Evolutionary conservation across 2,888 invertebrate species (phyloP), one percentile per base, ranked within the genome.

Genomic region (Helleia helle): DNA sequence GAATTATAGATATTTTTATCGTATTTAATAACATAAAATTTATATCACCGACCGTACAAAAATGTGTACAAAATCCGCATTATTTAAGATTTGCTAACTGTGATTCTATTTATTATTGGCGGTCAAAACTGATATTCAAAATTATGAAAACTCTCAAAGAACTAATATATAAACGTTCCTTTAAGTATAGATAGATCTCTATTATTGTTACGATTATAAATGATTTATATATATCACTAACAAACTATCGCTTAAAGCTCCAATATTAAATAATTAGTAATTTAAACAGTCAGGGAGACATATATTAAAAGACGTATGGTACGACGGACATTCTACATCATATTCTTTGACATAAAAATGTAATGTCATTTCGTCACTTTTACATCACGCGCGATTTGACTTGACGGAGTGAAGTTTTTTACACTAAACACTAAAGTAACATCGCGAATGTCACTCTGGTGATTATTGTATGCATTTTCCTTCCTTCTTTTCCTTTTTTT

Each of bases 141-240:
- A 18, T 9, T 12, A 8, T 18, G n/a, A 30, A 31, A 24, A 30
- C 65, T 77, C 70, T 73, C 72, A 72, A 72, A 71, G 69, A 73
- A 71, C 70, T 77, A 70, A 68, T 68, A 48, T 68, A 48, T 70
- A 68, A 79, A 77, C 79, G 83, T 83, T 83, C 83, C 83, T 83
- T 76, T 64, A 80, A 73, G 68, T 75, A 71, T 75, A 81, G 71
- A 74, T 81, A 83, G 81, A 81, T 81, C 79, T 81, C 80, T 80
- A 71, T 65, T 58, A 62, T 65, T 72, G 75, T 74, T 74, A 71
- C 71, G 68, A 74, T 63, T 72, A 62, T 67, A 58, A 63, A 62
- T 29, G 12, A 34, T 34, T 39, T 30, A 22, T 30, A 42, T 26
- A 39, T 42, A 25, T 42, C 12, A 42, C 12, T 12, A 41, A 28